phyloP scores from a whole-genome alignment of 1,140 invertebrate species.

The Panagrolaimus sp. region DNA sequence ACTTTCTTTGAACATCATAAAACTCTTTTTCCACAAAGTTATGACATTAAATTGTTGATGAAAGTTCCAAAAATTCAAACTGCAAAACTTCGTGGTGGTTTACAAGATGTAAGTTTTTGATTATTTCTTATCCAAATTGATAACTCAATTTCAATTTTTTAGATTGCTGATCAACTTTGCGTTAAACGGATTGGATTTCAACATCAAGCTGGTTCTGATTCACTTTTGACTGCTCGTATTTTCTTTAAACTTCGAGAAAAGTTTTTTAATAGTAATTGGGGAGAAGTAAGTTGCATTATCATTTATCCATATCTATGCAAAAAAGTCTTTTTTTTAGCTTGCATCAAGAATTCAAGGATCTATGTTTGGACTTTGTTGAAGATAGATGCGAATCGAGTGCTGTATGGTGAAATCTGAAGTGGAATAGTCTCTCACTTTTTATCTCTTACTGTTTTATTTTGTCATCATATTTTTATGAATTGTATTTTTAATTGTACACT shows the following conservation, averaged over 20 bases:
- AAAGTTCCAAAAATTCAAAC: slow-evolving; percentile 71
- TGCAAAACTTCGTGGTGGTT: slow-evolving; percentile 90
- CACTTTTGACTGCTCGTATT: slow-evolving; percentile 87
- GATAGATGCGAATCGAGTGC: too few relatives aligned
- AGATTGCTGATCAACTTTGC: slow-evolving; percentile 51
- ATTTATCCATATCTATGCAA: neutral
- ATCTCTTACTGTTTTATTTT: too few relatives aligned
- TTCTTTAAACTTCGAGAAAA: slow-evolving; percentile 96
- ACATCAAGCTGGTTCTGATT: slow-evolving; percentile 96
- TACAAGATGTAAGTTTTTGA: slow-evolving; percentile 79
- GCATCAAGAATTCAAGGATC: neutral
- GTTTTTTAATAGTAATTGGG: slow-evolving; percentile 52
- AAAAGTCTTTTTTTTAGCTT: slow-evolving; percentile 2
- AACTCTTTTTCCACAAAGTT: slow-evolving; percentile 90
- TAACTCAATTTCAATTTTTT: slow-evolving; percentile 22
- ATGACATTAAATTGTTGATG: slow-evolving; percentile 97
- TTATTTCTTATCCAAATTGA: neutral
- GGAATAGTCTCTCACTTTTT: too few relatives aligned
- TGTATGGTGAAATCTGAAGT: too few relatives aligned
- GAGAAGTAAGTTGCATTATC: slow-evolving; percentile 35
- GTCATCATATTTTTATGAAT: too few relatives aligned
- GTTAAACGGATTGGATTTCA: slow-evolving; percentile 84
- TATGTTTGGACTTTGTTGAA: slow-evolving; percentile 22
- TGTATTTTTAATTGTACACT: too few relatives aligned
- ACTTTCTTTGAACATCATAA: slow-evolving; percentile 88